Evolutionary conservation across 2,797 vertebrate species (phyloP).

Genomic region (Anableps anableps): DNA sequence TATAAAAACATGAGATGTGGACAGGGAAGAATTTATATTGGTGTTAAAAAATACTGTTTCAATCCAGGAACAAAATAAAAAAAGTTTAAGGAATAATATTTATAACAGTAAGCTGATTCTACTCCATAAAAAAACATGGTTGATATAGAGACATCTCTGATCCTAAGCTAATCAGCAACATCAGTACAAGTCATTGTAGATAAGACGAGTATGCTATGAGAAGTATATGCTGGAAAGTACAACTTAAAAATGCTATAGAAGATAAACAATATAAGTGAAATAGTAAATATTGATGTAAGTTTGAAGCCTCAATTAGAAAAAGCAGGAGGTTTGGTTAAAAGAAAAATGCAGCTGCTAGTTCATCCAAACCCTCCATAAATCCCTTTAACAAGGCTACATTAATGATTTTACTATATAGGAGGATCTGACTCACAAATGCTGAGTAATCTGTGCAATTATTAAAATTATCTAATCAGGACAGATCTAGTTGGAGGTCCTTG

Average conservation of each 20-base stretch:
- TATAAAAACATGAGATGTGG: neutral
- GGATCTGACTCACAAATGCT: neutral
- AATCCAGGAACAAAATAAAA: neutral
- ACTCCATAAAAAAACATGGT: neutral
- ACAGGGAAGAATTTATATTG: neutral
- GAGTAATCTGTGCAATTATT: neutral
- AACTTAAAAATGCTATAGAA: neutral
- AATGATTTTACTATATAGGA: too few relatives aligned
- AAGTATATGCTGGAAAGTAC: neutral
- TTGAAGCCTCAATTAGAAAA: neutral
- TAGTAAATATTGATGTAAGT: neutral
- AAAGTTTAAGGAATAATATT: neutral
- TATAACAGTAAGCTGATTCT: neutral
- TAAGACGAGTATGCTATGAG: too few relatives aligned
- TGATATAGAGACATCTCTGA: neutral
- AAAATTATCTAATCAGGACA: constrained; percentile 9
- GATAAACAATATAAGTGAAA: neutral
- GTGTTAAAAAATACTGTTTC: neutral
- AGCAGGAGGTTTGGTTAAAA: neutral
- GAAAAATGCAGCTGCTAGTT: neutral
- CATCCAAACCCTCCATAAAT: neutral
- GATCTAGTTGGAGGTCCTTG: neutral
- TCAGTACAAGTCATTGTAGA: neutral
- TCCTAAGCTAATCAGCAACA: neutral
- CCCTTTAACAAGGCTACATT: neutral